Conservation (phyloP, 35 echinoderm and acorn worm genomes). For the Lytechinus variegatus region DNA sequence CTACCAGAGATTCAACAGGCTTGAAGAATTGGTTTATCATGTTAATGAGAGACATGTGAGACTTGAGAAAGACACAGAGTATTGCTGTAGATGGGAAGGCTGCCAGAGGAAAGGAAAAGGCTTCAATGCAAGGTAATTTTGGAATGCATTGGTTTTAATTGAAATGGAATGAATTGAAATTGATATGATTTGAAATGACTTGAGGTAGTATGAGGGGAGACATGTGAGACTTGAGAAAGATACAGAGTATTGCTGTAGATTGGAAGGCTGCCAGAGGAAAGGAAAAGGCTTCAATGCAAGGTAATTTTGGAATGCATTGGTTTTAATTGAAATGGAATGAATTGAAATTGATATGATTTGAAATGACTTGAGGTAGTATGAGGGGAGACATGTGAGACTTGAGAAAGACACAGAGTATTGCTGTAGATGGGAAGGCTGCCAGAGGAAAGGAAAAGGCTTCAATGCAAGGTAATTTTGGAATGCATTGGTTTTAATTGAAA, state of each 20-base stretch:
- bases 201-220: constrained; percentile 53
- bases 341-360: neutral
- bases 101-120: constrained; percentile 90
- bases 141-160: neutral
- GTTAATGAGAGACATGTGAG: constrained; percentile 94
- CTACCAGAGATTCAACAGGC: constrained; percentile 71
- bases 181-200: neutral
- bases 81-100: constrained; percentile 91
- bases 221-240: constrained; percentile 89
- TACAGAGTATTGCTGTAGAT: constrained; percentile 87
- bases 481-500: neutral
- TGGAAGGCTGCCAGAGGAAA: constrained; percentile 88
- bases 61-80: constrained; percentile 83
- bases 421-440: constrained; percentile 91
- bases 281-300: constrained; percentile 98
- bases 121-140: constrained; percentile 92
- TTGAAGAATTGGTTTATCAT: constrained; percentile 90
- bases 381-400: constrained; percentile 83
- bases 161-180: neutral
- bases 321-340: neutral
- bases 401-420: constrained; percentile 88
- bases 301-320: constrained; percentile 34
- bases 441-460: constrained; percentile 91
- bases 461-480: constrained; percentile 81
- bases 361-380: neutral